Evolutionary conservation across 2,113 vertebrate genomes (phyloP).

Genomic region (Chaetura pelagica): DNA sequence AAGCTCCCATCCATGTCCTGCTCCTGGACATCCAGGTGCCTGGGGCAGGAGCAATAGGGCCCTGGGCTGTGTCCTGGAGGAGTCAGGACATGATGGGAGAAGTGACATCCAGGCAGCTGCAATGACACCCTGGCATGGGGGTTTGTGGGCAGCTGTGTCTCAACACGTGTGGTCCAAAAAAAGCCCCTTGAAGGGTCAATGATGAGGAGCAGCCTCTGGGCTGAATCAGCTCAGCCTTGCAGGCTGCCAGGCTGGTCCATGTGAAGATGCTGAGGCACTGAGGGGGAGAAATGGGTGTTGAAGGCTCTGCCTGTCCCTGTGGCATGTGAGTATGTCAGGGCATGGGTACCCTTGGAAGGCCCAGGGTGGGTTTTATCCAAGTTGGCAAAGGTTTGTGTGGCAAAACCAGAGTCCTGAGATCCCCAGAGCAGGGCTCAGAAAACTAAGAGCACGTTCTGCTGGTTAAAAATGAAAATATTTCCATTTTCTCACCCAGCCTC

Average conservation of each 20-base stretch:
- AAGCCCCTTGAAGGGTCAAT: not conserved
- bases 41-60: rapidly evolving
- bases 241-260: not conserved
- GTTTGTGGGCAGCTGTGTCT: not conserved
- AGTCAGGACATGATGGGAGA: not conserved
- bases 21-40: not conserved
- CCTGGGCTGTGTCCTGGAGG: not conserved
- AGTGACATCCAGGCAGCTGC: no score
- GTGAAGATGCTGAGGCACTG: rapidly evolving
- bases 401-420: not conserved
- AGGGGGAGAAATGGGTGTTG: not conserved
- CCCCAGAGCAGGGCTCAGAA: not conserved
- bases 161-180: not conserved
- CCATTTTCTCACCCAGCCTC: not conserved
- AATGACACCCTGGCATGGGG: rapidly evolving
- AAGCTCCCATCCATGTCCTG: not conserved
- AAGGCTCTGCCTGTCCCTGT: not conserved
- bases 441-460: not conserved
- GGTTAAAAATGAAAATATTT: not conserved
- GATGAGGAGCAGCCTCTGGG: not conserved
- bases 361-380: not conserved
- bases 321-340: not conserved
- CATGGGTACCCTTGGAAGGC: not conserved
- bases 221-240: not conserved
- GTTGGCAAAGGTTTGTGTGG: not conserved